Percentiles rank a stretch among this genome's conserved stretches.
phyloP scores from a whole-genome alignment of 2,797 vertebrate species.

The Hephaestus fuliginosus region DNA sequence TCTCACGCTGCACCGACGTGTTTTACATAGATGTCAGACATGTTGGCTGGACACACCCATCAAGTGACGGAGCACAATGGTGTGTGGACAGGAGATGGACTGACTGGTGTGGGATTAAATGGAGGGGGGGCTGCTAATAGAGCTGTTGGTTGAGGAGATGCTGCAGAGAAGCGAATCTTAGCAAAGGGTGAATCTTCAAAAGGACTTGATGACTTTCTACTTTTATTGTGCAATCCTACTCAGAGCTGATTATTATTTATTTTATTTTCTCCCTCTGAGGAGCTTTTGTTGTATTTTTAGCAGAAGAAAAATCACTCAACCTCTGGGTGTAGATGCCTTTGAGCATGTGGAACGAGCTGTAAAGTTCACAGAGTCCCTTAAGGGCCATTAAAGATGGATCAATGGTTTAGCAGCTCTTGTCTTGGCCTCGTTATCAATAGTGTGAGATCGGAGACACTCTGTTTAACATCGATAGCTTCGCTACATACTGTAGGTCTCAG shows the following conservation, averaged over 20 bases:
- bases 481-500: conserved; percentile 8
- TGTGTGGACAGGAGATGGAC: conserved; percentile 67
- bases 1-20: conserved; percentile 46
- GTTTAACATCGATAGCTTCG: conserved; percentile 14
- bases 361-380: conserved; percentile 11
- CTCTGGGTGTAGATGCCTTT: not conserved
- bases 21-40: conserved; percentile 87
- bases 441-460: not conserved
- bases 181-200: conserved; percentile 4
- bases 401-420: not conserved
- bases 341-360: conserved; percentile 13
- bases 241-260: not conserved
- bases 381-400: not conserved
- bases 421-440: not conserved
- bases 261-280: not conserved
- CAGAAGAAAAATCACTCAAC: not conserved
- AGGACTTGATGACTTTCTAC: not conserved
- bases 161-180: not conserved
- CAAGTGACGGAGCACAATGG: conserved; percentile 74
- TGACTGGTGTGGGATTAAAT: conserved; percentile 56
- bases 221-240: not conserved
- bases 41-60: conserved; percentile 71
- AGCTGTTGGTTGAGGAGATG: conserved; percentile 27
- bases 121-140: conserved; percentile 45
- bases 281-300: conserved; percentile 41